Evolutionary conservation across 2,797 vertebrate genomes (phyloP).

Genomic region (Cottoperca gobio): DNA sequence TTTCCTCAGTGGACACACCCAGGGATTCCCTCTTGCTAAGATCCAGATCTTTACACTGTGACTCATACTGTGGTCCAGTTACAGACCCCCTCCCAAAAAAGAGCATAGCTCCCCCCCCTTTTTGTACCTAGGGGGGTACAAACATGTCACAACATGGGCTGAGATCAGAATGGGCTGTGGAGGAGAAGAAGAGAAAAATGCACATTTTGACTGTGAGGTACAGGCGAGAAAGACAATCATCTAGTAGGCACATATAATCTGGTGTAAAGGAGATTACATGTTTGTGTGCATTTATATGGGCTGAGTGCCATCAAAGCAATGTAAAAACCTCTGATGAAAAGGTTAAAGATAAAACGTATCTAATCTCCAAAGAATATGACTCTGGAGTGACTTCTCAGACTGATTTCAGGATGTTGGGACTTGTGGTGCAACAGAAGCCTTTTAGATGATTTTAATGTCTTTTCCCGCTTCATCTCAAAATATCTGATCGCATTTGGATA

Average conservation of each 20-base stretch:
- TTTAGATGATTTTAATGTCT: neutral
- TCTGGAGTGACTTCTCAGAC: neutral
- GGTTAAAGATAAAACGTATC: neutral
- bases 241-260: neutral
- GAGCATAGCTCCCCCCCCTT: neutral
- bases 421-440: neutral
- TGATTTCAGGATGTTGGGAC: neutral
- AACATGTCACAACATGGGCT: constrained; percentile 14
- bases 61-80: constrained; percentile 62
- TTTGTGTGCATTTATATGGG: neutral
- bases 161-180: neutral
- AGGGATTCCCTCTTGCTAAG: constrained; percentile 58
- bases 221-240: neutral
- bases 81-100: constrained; percentile 48
- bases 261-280: neutral
- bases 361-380: neutral
- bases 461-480: neutral
- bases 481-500: neutral
- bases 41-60: constrained; percentile 61
- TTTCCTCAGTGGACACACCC: constrained; percentile 52
- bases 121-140: neutral
- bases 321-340: neutral
- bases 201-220: neutral
- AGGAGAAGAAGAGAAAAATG: neutral
- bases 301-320: neutral